Evolutionary conservation across 2,888 invertebrate genomes (phyloP).

Genomic region (Drosophila sordidula): DNA sequence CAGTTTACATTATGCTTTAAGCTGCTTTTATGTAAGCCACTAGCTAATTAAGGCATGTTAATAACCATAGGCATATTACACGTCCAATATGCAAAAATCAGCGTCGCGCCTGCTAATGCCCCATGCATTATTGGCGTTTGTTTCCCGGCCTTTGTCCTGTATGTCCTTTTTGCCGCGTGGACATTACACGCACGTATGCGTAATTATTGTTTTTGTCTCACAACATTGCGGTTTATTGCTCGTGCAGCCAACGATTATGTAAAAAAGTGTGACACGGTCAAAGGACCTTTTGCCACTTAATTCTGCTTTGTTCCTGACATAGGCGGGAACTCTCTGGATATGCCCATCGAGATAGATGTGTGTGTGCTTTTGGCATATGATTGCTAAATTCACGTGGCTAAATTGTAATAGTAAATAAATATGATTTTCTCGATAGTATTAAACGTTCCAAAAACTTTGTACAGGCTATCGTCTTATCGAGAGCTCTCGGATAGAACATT

Average conservation of each 20-base stretch:
- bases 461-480: too few relatives aligned
- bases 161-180: conserved; percentile 18
- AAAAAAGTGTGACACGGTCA: conserved; percentile 54
- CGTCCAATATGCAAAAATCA: conserved; percentile 49
- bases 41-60: conserved; percentile 75
- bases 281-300: conserved; percentile 57
- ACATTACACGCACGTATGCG: conserved; percentile 48
- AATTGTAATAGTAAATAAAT: too few relatives aligned
- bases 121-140: conserved; percentile 61
- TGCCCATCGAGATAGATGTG: background rate
- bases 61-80: conserved; percentile 45
- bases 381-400: too few relatives aligned
- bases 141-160: conserved; percentile 20
- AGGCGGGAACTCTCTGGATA: background rate
- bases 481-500: too few relatives aligned
- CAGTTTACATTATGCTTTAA: conserved; percentile 61
- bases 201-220: conserved; percentile 47
- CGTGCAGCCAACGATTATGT: conserved; percentile 58
- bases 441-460: too few relatives aligned
- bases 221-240: conserved; percentile 70
- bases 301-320: conserved; percentile 16
- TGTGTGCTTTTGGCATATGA: too few relatives aligned
- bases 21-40: conserved; percentile 62
- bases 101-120: conserved; percentile 56
- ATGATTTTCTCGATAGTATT: too few relatives aligned